Evolutionary conservation across 2,888 invertebrate species (phyloP).

Genomic region (Drosophila borealis): DNA sequence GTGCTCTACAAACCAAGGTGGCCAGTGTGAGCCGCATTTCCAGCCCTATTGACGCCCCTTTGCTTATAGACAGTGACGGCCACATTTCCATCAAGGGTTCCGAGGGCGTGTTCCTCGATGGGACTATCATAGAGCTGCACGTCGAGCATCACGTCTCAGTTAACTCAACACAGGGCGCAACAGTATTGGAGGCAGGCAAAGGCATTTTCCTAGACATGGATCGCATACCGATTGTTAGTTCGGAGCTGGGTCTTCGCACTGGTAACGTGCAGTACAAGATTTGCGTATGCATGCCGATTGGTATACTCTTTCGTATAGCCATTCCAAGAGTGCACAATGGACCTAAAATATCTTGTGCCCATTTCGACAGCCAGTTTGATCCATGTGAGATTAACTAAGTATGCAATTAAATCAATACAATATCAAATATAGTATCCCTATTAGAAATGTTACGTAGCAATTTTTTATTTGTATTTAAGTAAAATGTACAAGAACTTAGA

Average conservation of each 20-base stretch:
- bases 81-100: slow-evolving; percentile 90
- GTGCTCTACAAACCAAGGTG: slow-evolving; percentile 87
- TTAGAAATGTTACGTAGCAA: slow-evolving; percentile 58
- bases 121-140: slow-evolving; percentile 89
- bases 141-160: slow-evolving; percentile 92
- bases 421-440: slow-evolving; percentile 48
- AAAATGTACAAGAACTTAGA: slow-evolving; percentile 61
- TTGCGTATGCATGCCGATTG: slow-evolving; percentile 96
- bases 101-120: slow-evolving; percentile 91
- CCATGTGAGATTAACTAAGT: slow-evolving; percentile 76
- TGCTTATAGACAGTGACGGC: slow-evolving; percentile 89
- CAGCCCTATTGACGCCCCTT: slow-evolving; percentile 89
- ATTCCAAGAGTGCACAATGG: slow-evolving; percentile 86
- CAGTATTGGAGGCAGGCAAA: slow-evolving; percentile 89
- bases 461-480: slow-evolving; percentile 53
- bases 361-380: slow-evolving; percentile 82
- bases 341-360: slow-evolving; percentile 83
- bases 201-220: slow-evolving; percentile 90
- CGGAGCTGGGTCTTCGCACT: slow-evolving; percentile 84
- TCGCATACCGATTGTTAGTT: slow-evolving; percentile 89
- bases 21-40: slow-evolving; percentile 90
- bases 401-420: slow-evolving; percentile 15
- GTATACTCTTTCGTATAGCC: slow-evolving; percentile 92
- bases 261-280: slow-evolving; percentile 91
- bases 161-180: slow-evolving; percentile 91